phyloP scores from a whole-genome alignment of 2,113 vertebrate species.

The Symphodus melops region DNA sequence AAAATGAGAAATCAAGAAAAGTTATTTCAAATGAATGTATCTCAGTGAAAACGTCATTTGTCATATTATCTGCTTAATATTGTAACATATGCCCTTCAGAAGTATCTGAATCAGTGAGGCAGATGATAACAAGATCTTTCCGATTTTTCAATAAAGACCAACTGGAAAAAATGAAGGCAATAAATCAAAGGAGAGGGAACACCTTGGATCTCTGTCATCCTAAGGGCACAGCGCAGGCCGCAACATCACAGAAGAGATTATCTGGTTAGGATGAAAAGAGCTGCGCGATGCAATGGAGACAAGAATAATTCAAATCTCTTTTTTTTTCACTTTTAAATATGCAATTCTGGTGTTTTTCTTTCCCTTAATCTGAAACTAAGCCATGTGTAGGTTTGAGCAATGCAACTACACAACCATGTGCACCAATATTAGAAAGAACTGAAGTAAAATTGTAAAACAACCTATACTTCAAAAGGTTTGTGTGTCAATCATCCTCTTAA shows the following conservation, averaged over 20 bases:
- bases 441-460: too few species aligned
- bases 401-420: too few species aligned
- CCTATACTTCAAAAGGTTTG: too few species aligned
- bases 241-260: background rate
- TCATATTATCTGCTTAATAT: background rate
- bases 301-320: background rate
- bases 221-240: background rate
- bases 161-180: background rate
- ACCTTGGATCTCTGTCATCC: background rate
- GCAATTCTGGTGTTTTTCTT: background rate
- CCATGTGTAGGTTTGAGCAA: too few species aligned
- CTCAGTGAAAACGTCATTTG: background rate
- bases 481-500: too few species aligned
- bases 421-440: too few species aligned
- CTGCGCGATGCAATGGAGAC: background rate
- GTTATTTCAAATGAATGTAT: background rate
- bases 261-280: background rate
- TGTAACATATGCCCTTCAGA: background rate
- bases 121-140: background rate
- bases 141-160: background rate
- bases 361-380: too few species aligned
- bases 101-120: background rate
- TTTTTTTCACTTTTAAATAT: background rate
- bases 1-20: background rate
- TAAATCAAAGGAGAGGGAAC: slow-evolving; percentile 1